These are phyloP conservation scores for Athalia rosae DNA, from an alignment of 2,888 invertebrate species.

Conservation along the genomic window DNA sequence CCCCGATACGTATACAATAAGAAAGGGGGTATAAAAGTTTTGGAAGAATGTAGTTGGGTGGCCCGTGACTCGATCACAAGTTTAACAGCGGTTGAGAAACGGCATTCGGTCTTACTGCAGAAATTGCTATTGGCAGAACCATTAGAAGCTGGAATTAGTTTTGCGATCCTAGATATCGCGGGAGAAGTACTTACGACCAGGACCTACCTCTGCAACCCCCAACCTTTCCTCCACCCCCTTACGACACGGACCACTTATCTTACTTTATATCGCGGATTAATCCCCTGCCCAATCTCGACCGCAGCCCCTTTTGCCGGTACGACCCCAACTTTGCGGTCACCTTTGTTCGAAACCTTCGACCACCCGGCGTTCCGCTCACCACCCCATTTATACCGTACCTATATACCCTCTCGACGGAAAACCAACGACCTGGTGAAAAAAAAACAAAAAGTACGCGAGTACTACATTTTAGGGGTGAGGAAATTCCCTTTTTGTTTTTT, in stretches of 20 bases:
- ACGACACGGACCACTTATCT: constrained; percentile 61
- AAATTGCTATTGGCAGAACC: constrained; percentile 68
- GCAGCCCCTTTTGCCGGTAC: constrained; percentile 15
- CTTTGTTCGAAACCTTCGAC: constrained; percentile 16
- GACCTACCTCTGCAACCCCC: constrained; percentile 9
- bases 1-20: neutral
- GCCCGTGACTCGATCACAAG: too few relatives aligned
- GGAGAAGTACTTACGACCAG: constrained; percentile 50
- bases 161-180: constrained; percentile 56
- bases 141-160: constrained; percentile 66
- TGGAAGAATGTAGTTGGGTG: too few relatives aligned
- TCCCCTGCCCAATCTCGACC: constrained; percentile 51
- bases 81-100: constrained; percentile 51
- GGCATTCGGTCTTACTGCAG: constrained; percentile 59
- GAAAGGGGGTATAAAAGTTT: neutral
- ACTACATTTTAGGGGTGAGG: too few relatives aligned
- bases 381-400: too few relatives aligned
- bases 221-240: too few relatives aligned
- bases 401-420: too few relatives aligned
- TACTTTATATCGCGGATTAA: constrained; percentile 64
- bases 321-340: constrained; percentile 36
- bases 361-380: neutral
- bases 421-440: too few relatives aligned
- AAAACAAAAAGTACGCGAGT: too few relatives aligned
- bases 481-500: too few relatives aligned